Evolutionary conservation across 2,888 invertebrate species (phyloP), one percentile per base, ranked within the genome.

Genomic region (Laspeyria flexula): DNA sequence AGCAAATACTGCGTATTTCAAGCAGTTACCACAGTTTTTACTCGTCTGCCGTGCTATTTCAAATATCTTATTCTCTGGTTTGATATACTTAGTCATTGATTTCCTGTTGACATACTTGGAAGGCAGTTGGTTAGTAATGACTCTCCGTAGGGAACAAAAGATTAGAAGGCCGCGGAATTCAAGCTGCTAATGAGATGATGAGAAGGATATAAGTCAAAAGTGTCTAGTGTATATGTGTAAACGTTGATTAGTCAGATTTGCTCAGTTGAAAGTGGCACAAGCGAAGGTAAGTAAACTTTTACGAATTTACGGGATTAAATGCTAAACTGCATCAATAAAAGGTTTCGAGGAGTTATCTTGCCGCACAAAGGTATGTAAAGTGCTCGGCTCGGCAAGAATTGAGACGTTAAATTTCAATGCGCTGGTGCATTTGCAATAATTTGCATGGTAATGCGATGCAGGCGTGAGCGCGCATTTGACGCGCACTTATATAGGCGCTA

Each of bases 341-440:
- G 51, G 52, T 44, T 33, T 49, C 55, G 55, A 45, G 38, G 57
- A 56, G 46, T 53, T 58, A 67, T 63, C 60, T 65, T 9, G 57
- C 54, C 54, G 62, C 62, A 62, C 62, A 73, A 74, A 72, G 64
- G 65, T 60, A 72, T 70, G 71, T 63, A 72, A 74, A 76, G 60
- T 60, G 57, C 30, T 47, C 50, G 53, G 51, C 51, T 56, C 63
- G 55, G 57, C 65, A 63, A 68, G 62, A 69, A 83, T 83, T 81
- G 78, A 83, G 80, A 80, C 77, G 71, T 81, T 70, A 82, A 80
- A 75, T 77, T 75, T 73, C 74, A 75, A 71, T 73, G 74, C 63
- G 62, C 68, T 43, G 37, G 51, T 45, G 57, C 76, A 73, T 78
- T 77, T 73, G 44, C 44, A 50, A 40, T 44, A 39, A 50, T 50